phyloP scores from a whole-genome alignment of 2,888 invertebrate species.

The Scrobipalpa costella region DNA sequence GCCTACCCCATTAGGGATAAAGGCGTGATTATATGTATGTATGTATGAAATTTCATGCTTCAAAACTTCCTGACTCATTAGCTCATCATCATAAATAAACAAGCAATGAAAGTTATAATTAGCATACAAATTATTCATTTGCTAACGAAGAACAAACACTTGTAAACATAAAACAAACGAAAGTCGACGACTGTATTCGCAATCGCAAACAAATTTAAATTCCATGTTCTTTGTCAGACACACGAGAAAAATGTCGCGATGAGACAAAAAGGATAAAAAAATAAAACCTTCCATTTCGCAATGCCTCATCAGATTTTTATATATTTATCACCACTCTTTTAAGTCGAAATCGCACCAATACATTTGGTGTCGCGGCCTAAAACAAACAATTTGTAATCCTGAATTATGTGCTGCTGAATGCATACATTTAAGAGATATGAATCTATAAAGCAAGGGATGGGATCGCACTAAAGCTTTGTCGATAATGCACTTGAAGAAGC shows the following conservation, averaged over 20 bases:
- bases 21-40: too few species aligned
- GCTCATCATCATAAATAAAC: conserved; percentile 25
- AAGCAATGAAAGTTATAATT: conserved; percentile 52
- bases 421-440: conserved; percentile 80
- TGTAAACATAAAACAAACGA: conserved; percentile 59
- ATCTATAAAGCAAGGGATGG: conserved; percentile 73
- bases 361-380: conserved; percentile 76
- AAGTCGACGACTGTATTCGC: conserved; percentile 54
- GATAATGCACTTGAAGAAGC: conserved; percentile 31
- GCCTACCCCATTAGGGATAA: too few species aligned
- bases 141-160: conserved; percentile 52
- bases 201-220: conserved; percentile 62
- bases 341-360: conserved; percentile 77
- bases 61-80: neutral
- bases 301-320: conserved; percentile 66
- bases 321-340: conserved; percentile 78
- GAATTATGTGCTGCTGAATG: conserved; percentile 80
- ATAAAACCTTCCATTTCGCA: conserved; percentile 58
- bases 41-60: neutral
- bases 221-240: conserved; percentile 63
- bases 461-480: conserved; percentile 41
- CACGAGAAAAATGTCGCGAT: conserved; percentile 61
- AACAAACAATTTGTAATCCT: conserved; percentile 81
- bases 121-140: conserved; percentile 68
- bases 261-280: conserved; percentile 44